These are phyloP conservation scores for Eristalis pertinax DNA, from an alignment of 2,888 invertebrate species.

Conservation along the genomic window DNA sequence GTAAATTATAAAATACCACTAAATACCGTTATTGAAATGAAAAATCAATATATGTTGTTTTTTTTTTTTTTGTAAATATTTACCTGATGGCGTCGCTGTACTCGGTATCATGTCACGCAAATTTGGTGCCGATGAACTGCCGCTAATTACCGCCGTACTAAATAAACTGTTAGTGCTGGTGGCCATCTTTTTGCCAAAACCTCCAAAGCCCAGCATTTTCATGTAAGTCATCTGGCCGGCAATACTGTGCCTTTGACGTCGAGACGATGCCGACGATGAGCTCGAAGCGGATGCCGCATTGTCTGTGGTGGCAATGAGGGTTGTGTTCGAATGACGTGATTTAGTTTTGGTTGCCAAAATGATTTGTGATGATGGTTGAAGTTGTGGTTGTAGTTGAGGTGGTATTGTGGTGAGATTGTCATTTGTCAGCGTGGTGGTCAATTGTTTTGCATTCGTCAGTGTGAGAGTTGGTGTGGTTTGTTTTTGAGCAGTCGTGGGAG, in stretches of 20 bases:
- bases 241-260: conserved; percentile 97
- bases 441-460: neutral
- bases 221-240: conserved; percentile 97
- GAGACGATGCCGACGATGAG: conserved; percentile 82
- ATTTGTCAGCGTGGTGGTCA: conserved; percentile 19
- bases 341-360: conserved; percentile 66
- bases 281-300: conserved; percentile 78
- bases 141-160: conserved; percentile 97
- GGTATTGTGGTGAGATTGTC: conserved; percentile 29
- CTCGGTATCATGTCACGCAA: conserved; percentile 93
- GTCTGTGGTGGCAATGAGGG: conserved; percentile 79
- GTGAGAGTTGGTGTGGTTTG: conserved; percentile 1
- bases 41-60: neutral
- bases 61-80: conserved; percentile 77
- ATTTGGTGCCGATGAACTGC: conserved; percentile 95
- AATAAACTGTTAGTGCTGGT: conserved; percentile 92
- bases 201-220: conserved; percentile 92
- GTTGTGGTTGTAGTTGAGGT: conserved; percentile 1
- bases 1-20: conserved; percentile 18
- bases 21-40: neutral
- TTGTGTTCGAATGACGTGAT: conserved; percentile 74
- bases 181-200: conserved; percentile 86
- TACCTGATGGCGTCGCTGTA: conserved; percentile 88
- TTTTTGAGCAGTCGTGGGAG: conserved; percentile 53
- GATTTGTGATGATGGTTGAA: neutral